Evolutionary conservation across 1,140 invertebrate species (phyloP), one percentile per base, ranked within the genome.

Genomic region (Phortica variegata): DNA sequence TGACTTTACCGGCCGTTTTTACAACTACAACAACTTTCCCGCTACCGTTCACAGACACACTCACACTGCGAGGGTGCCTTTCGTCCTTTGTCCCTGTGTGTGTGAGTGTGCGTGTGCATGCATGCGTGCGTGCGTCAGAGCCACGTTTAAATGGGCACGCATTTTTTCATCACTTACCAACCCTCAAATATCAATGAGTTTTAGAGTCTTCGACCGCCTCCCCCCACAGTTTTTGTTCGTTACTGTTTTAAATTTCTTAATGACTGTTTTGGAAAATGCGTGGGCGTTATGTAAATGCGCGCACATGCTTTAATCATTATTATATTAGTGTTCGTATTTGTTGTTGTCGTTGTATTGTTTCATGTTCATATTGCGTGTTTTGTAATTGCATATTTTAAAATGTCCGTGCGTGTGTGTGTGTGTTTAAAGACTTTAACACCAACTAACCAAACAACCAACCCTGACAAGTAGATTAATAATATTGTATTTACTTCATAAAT

Each of bases 211-310:
- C n/a, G n/a, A n/a, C n/a, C n/a, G n/a, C n/a, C n/a, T n/a, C n/a
- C n/a, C n/a, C n/a, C n/a, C n/a, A n/a, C n/a, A n/a, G n/a, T n/a
- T n/a, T n/a, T n/a, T n/a, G n/a, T n/a, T n/a, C n/a, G n/a, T 26
- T 26, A 6, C 23, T 6, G 48, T 51, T 68, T 68, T 58, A 68
- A 69, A 69, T 38, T 68, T 42, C 19, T 48, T 62, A 66, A 66
- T 62, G 52, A 66, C 48, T 52, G 47, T 54, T 56, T 49, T 29
- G 29, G 15, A 43, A 37, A 31, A 38, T 26, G 21, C 8, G 36
- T 9, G 15, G 29, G 31, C 17, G 23, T 29, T 34, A 29, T 43
- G 37, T 34, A n/a, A 15, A 15, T 34, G 32, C 8, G 9, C 8
- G 9, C n/a, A 8, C 12, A 12, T 34, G 13, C 6, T 34, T 8